These are phyloP conservation scores for Mastigias papua DNA, from an alignment of 30 jellyfish, hydroid and myxozoan species.

Conservation along the genomic window DNA sequence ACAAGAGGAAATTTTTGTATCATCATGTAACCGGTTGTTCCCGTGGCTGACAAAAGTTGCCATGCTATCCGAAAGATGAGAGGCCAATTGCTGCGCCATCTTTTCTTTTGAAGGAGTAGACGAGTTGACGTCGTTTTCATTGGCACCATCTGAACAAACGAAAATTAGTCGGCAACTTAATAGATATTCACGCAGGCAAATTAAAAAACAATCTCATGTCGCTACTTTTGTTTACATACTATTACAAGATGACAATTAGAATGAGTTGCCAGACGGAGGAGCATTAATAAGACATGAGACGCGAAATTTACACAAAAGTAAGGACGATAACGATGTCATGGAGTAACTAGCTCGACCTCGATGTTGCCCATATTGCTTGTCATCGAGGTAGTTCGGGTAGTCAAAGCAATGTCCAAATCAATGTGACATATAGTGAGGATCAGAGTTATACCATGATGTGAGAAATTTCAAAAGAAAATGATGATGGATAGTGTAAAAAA, in stretches of 20 bases:
- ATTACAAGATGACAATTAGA: neutral
- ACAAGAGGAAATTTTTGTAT: conserved; percentile 21
- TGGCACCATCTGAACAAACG: conserved; percentile 75
- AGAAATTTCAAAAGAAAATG: too few species aligned
- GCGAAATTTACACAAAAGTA: neutral
- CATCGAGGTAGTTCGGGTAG: too few species aligned
- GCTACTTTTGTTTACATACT: neutral
- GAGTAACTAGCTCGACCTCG: too few species aligned
- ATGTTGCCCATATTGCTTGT: too few species aligned
- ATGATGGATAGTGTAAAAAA: too few species aligned
- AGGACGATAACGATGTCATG: too few species aligned
- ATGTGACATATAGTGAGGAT: too few species aligned
- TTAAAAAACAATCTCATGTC: neutral
- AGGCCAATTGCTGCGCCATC: conserved; percentile 76
- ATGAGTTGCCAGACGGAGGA: neutral
- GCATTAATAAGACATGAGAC: neutral
- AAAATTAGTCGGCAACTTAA: neutral
- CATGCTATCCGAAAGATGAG: conserved; percentile 79
- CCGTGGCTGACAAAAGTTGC: conserved; percentile 72
- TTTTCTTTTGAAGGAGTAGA: conserved; percentile 76
- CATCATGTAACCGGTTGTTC: conserved; percentile 43
- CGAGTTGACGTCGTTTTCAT: conserved; percentile 52
- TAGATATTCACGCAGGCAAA: neutral
- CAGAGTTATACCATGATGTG: too few species aligned
- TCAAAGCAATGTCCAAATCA: too few species aligned